These are phyloP conservation scores for Meliscaeva auricollis DNA, from an alignment of 2,888 invertebrate genomes.

Conservation along the genomic window DNA sequence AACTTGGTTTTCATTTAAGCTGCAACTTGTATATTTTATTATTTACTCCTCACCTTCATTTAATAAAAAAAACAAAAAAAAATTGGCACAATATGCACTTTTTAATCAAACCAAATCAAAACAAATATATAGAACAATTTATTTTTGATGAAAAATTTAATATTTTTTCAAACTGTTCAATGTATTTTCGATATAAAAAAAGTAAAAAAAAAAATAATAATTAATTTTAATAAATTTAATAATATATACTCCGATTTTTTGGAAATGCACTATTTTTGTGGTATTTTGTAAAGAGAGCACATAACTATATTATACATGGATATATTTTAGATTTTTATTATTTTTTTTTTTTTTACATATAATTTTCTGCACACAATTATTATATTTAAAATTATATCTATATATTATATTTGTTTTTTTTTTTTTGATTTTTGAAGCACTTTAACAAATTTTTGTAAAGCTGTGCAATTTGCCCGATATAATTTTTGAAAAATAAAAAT, in stretches of 20 bases:
- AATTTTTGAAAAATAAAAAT: no score
- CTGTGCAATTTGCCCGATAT: constrained; percentile 71
- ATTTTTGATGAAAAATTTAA: constrained; percentile 44
- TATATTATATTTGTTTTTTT: no score
- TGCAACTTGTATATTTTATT: constrained; percentile 58
- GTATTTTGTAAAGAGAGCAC: constrained; percentile 76
- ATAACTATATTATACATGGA: constrained; percentile 66
- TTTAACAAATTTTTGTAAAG: constrained; percentile 52
- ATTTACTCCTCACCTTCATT: constrained; percentile 19
- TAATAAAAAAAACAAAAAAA: constrained; percentile 13
- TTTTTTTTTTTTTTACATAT: no score
- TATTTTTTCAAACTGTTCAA: constrained; percentile 57
- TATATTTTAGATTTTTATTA: constrained; percentile 53
- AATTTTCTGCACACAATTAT: constrained; percentile 56
- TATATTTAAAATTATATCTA: constrained; percentile 39
- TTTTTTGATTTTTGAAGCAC: constrained; percentile 73
- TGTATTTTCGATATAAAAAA: constrained; percentile 54
- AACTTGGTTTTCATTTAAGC: constrained; percentile 27
- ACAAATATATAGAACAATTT: constrained; percentile 14
- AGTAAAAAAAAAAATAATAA: constrained; percentile 6
- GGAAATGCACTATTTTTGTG: constrained; percentile 76
- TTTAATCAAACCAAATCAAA: constrained; percentile 32
- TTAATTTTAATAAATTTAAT: constrained; percentile 17
- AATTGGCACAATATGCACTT: constrained; percentile 75
- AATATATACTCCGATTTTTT: constrained; percentile 54